Evolutionary conservation across 2,797 vertebrate genomes (phyloP).

Genomic region (Hydrophis major): DNA sequence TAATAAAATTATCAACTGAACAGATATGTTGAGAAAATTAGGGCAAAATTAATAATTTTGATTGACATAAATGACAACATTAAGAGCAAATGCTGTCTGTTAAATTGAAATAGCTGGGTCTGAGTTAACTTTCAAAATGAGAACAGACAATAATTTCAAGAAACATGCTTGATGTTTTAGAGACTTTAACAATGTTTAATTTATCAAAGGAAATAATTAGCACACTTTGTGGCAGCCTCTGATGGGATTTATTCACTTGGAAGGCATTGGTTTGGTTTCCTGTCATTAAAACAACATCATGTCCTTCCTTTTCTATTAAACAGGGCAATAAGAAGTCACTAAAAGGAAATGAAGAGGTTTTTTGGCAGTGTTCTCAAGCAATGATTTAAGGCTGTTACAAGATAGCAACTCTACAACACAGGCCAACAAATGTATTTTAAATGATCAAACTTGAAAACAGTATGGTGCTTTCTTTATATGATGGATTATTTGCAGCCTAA

Average conservation of each 20-base stretch:
- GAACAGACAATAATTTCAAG: slow-evolving; percentile 77
- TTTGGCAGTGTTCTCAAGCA: slow-evolving; percentile 73
- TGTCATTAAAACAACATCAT: slow-evolving; percentile 86
- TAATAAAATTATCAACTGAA: background rate
- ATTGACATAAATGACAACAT: slow-evolving; percentile 59
- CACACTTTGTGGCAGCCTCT: slow-evolving; percentile 80
- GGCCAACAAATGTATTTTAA: slow-evolving; percentile 68
- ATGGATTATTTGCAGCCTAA: slow-evolving; percentile 64
- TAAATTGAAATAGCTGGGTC: slow-evolving; percentile 70
- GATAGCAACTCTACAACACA: slow-evolving; percentile 73
- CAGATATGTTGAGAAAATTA: slow-evolving; percentile 25
- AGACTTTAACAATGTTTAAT: slow-evolving; percentile 79
- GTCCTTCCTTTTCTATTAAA: slow-evolving; percentile 87
- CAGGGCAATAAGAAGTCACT: slow-evolving; percentile 83
- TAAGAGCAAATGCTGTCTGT: slow-evolving; percentile 65
- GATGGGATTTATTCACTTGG: slow-evolving; percentile 86
- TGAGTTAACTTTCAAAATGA: slow-evolving; percentile 68
- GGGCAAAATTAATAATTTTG: slow-evolving; percentile 48
- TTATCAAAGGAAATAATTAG: slow-evolving; percentile 88
- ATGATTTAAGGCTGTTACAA: slow-evolving; percentile 80
- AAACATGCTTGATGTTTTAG: slow-evolving; percentile 70
- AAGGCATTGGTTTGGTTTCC: slow-evolving; percentile 82
- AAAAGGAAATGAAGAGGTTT: slow-evolving; percentile 83
- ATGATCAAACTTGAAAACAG: slow-evolving; percentile 67
- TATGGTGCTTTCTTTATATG: slow-evolving; percentile 70